A percentile compares a stretch with the other conserved stretches of the same genome.
Conservation (phyloP, 1,140 invertebrate species). For the Drosophila repleta region DNA sequence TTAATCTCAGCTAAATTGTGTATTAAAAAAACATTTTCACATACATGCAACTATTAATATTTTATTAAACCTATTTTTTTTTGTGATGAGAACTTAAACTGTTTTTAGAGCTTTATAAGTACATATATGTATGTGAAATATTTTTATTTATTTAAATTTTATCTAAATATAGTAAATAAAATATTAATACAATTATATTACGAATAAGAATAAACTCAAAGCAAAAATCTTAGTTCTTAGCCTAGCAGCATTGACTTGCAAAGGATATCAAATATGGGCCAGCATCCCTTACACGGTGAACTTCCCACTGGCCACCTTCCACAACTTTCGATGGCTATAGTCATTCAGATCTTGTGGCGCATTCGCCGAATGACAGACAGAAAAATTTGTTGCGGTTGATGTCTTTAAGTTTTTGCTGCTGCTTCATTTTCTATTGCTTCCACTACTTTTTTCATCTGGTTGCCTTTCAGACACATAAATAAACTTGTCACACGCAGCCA, state of each 20-base stretch:
- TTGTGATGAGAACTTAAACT: too few relatives aligned
- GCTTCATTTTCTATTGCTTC: slow-evolving; percentile 27
- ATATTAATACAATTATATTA: too few relatives aligned
- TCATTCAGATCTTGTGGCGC: neutral
- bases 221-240: neutral
- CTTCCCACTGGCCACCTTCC: slow-evolving; percentile 15
- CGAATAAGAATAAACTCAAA: too few relatives aligned
- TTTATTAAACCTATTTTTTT: too few relatives aligned
- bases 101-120: too few relatives aligned
- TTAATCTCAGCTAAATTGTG: too few relatives aligned
- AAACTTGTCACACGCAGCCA: slow-evolving; percentile 72
- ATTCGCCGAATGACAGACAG: slow-evolving; percentile 56
- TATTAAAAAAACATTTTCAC: too few relatives aligned
- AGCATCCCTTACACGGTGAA: neutral
- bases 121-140: too few relatives aligned
- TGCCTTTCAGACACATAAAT: slow-evolving; percentile 78
- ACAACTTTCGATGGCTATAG: slow-evolving; percentile 29
- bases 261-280: neutral
- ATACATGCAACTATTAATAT: too few relatives aligned
- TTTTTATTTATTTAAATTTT: too few relatives aligned
- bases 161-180: too few relatives aligned
- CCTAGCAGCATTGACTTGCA: neutral
- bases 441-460: slow-evolving; percentile 43
- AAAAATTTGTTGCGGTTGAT: slow-evolving; percentile 53
- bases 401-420: slow-evolving; percentile 67